phyloP scores from a whole-genome alignment of 1,140 invertebrate genomes.

The Drosophila oshimai region DNA sequence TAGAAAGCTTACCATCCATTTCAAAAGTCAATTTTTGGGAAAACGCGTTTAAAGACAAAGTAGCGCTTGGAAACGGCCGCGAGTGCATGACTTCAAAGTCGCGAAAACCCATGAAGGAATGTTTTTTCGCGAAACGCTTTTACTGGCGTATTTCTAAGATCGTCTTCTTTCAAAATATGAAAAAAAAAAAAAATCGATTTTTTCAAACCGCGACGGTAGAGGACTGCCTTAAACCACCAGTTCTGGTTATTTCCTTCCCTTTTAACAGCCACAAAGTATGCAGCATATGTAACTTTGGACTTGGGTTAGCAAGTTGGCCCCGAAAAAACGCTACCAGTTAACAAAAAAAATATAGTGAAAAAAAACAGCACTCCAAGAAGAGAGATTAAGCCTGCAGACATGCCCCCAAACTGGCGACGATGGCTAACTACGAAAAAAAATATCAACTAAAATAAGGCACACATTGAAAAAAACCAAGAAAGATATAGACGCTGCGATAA shows the following conservation, averaged over 20 bases:
- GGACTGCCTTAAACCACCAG: conserved; percentile 1
- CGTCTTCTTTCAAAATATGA: too few relatives aligned
- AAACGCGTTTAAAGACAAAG: too few relatives aligned
- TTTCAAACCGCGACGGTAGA: too few relatives aligned
- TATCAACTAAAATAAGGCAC: conserved; percentile 2
- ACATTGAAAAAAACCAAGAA: background rate
- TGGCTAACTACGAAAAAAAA: conserved; percentile 23
- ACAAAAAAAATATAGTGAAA: conserved; percentile 9
- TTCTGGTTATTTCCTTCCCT: background rate
- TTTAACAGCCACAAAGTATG: conserved; percentile 49
- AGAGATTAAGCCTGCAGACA: conserved; percentile 45
- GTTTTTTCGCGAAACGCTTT: too few relatives aligned
- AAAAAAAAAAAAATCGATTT: too few relatives aligned
- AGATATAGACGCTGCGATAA: conserved; percentile 66
- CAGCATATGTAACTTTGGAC: conserved; percentile 39
- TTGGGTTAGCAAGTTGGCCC: conserved; percentile 40
- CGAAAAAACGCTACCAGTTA: conserved; percentile 11
- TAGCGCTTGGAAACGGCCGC: too few relatives aligned
- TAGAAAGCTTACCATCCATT: too few relatives aligned
- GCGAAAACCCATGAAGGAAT: too few relatives aligned
- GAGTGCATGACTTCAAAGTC: too few relatives aligned
- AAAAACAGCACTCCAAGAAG: conserved; percentile 30
- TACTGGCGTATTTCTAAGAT: too few relatives aligned
- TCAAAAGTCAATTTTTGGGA: too few relatives aligned
- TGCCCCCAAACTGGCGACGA: conserved; percentile 23